Base-by-base conservation (phyloP, 2,888 invertebrate species). In the Epistrophe eligans region DNA sequence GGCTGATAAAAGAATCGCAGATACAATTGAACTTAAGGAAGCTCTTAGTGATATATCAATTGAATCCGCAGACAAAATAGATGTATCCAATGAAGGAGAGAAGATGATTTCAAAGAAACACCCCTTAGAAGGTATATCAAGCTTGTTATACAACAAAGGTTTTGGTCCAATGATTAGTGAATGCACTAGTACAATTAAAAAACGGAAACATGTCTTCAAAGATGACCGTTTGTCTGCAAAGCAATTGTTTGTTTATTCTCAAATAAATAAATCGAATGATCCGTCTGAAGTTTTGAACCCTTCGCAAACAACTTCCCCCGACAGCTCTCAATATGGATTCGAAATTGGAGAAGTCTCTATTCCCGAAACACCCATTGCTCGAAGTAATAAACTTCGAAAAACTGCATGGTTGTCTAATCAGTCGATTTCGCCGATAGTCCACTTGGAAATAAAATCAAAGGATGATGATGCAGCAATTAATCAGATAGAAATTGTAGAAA, bases 351-450 rank as follows among this genome's bases (percentile, higher is more conserved):
- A 89, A 35, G 79, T 87, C 1, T 87, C 79, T 89, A 91, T 94
- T 83, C 94, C 94, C 1, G 91, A 91, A 0, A 94, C 94, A 8
- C 94, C 94, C 1, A 94, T 94, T 77, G 94, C 94, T 6, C 91
- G 94, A 8, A 94, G 94, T 89, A 94, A 94, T 82, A 94, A 94
- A 89, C 90, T 94, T 88, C 93, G 94, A 88, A 94, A 93, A 87
- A 94, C 94, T 77, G 94, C 94, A 10, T 94, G 94, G 94, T 91
- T 94, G 1, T 94, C 94, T 1, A 94, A 90, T 58, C 83, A 84
- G 15, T 85, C 87, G 11, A 77, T 88, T 17, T 88, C 88, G 2
- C 88, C 87, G 6, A 87, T 87, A 11, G 87, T 87, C 5, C 82
- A 87, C 48, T 48, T 79, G n/a, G 87, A 83, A 55, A 76, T 76